Percentiles rank a stretch among this genome's conserved stretches.
Evolutionary conservation across 2,797 vertebrate genomes (phyloP).

Genomic region (Falco cherrug): DNA sequence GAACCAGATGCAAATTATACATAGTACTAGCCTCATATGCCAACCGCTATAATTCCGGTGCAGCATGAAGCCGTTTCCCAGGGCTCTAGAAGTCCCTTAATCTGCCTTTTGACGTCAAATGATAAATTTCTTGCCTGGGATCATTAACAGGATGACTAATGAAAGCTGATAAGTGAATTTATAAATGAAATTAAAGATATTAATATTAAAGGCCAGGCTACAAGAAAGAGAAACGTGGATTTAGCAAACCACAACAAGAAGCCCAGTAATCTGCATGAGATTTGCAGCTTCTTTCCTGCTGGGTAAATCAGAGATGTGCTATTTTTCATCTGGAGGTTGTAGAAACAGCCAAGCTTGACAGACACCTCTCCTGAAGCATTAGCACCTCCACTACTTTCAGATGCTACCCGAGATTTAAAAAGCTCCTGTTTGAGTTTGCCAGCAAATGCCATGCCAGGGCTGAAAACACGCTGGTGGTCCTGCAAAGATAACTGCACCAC

Average conservation of each 20-base stretch:
- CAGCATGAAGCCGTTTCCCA: background rate
- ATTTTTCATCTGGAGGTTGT: background rate
- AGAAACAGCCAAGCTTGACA: background rate
- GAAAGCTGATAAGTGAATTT: conserved; percentile 57
- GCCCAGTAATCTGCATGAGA: background rate
- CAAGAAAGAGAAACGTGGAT: background rate
- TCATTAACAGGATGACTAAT: conserved; percentile 53
- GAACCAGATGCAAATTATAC: conserved; percentile 47
- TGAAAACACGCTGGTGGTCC: background rate
- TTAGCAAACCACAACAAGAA: conserved; percentile 37
- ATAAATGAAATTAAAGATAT: conserved; percentile 57
- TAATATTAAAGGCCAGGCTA: conserved; percentile 39
- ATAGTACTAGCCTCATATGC: background rate
- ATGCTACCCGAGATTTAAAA: background rate
- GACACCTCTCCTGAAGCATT: background rate
- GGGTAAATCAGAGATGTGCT: background rate
- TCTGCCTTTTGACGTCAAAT: conserved; percentile 55
- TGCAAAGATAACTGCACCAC: background rate
- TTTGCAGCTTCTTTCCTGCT: background rate
- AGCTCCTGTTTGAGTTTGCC: background rate
- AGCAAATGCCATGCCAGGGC: background rate
- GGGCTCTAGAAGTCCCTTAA: conserved; percentile 34
- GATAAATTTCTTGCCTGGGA: conserved; percentile 44
- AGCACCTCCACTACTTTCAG: background rate
- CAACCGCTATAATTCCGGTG: background rate